These are phyloP conservation scores for Sinocyclocheilus maitianheensis DNA, from an alignment of 2,113 vertebrate species.

Conservation along the genomic window DNA sequence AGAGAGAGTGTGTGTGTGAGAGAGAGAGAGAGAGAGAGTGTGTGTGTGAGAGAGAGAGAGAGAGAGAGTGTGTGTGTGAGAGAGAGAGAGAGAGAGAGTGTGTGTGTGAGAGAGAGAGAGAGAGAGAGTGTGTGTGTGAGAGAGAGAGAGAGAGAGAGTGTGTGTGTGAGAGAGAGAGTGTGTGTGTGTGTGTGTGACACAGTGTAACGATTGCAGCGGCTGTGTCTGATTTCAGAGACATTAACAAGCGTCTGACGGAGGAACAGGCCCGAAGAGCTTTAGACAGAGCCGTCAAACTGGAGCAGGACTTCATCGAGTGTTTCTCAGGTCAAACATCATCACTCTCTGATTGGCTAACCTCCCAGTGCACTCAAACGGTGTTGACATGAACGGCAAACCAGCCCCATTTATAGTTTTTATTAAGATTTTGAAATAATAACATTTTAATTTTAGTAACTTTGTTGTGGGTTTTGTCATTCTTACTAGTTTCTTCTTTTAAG, in stretches of 20 bases:
- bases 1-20: background rate
- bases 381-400: no score
- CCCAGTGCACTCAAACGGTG: no score
- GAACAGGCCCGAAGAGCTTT: conserved; percentile 87
- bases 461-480: no score
- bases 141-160: no score
- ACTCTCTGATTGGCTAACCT: no score
- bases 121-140: background rate
- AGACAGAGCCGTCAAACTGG: conserved; percentile 84
- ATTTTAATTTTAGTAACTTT: no score
- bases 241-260: conserved; percentile 86
- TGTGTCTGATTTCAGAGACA: conserved; percentile 72
- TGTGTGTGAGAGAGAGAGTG: no score
- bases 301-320: conserved; percentile 88
- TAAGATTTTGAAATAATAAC: no score
- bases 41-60: background rate
- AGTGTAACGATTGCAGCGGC: background rate
- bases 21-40: no score
- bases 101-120: background rate
- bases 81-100: no score
- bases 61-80: background rate
- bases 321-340: conserved; percentile 77
- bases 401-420: no score
- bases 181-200: background rate
- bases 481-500: no score